Percentiles rank a stretch among this genome's conserved stretches.
phyloP scores from a whole-genome alignment of 2,888 invertebrate genomes.

The Tiliacea aurago region DNA sequence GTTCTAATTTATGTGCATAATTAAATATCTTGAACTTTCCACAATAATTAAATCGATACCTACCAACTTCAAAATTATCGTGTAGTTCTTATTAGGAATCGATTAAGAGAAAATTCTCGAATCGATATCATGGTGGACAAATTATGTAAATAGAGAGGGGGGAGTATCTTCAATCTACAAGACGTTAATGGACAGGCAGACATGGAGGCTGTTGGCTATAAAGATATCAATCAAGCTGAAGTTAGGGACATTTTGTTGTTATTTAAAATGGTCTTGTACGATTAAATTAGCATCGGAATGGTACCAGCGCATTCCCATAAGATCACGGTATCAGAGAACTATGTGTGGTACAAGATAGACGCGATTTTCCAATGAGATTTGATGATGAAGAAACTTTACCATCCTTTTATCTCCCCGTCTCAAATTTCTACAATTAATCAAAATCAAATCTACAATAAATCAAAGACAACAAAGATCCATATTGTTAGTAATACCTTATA shows the following conservation, averaged over 20 bases:
- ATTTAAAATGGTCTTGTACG: slow-evolving; percentile 71
- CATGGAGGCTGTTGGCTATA: slow-evolving; percentile 75
- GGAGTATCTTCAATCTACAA: slow-evolving; percentile 64
- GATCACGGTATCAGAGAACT: slow-evolving; percentile 61
- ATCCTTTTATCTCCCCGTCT: not conserved
- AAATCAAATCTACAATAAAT: too few species aligned
- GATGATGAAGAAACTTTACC: not conserved
- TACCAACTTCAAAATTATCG: slow-evolving; percentile 30
- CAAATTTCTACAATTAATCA: not conserved
- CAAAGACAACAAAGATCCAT: too few species aligned
- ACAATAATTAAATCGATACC: slow-evolving; percentile 33
- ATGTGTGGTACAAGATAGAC: slow-evolving; percentile 35
- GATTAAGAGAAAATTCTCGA: slow-evolving; percentile 33
- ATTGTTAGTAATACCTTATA: too few species aligned
- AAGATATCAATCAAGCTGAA: slow-evolving; percentile 85
- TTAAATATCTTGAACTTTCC: slow-evolving; percentile 37
- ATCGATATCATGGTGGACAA: slow-evolving; percentile 44
- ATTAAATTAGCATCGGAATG: slow-evolving; percentile 87
- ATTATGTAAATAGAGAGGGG: slow-evolving; percentile 56
- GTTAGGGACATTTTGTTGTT: slow-evolving; percentile 70
- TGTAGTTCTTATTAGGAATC: slow-evolving; percentile 39
- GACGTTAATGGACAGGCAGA: slow-evolving; percentile 64
- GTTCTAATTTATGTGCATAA: slow-evolving; percentile 29
- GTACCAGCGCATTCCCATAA: slow-evolving; percentile 71
- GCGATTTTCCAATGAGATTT: slow-evolving; percentile 1